These are phyloP conservation scores for Vireo altiloquus DNA, from an alignment of 2,113 vertebrate genomes.

Conservation along the genomic window DNA sequence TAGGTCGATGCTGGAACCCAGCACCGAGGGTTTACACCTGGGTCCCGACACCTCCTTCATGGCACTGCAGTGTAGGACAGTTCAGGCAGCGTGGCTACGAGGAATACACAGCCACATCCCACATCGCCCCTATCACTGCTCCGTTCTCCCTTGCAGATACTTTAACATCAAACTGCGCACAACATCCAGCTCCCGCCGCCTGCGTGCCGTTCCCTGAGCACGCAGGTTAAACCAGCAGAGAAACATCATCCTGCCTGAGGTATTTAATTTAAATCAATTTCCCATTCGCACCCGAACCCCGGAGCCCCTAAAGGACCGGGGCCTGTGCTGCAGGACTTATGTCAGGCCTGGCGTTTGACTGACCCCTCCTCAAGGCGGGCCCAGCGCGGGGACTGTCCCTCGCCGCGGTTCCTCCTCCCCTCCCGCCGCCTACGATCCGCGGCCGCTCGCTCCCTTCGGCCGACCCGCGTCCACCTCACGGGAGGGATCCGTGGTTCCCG, in stretches of 20 bases:
- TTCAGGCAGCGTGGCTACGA: too few relatives aligned
- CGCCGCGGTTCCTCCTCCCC: not conserved
- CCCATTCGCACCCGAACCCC: rapidly evolving
- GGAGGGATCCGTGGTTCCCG: rapidly evolving
- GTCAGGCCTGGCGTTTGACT: not conserved
- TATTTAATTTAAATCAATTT: rapidly evolving
- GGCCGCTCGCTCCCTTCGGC: not conserved
- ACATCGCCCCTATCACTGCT: rapidly evolving
- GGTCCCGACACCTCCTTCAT: rapidly evolving
- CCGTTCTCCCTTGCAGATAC: rapidly evolving
- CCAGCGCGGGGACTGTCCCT: not conserved
- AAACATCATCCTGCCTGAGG: not conserved
- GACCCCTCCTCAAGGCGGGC: not conserved
- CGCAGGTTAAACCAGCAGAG: rapidly evolving
- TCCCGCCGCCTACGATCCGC: not conserved
- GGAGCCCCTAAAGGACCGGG: not conserved
- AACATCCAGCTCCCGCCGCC: rapidly evolving
- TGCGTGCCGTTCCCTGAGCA: not conserved
- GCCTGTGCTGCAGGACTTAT: rapidly evolving
- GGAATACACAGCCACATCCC: not conserved
- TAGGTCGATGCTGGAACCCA: not conserved
- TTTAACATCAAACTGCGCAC: rapidly evolving
- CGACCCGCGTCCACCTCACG: not conserved
- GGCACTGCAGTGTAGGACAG: rapidly evolving
- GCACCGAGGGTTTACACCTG: not conserved